Evolutionary conservation across 2,797 vertebrate species (phyloP).

Genomic region (Coendou prehensilis): DNA sequence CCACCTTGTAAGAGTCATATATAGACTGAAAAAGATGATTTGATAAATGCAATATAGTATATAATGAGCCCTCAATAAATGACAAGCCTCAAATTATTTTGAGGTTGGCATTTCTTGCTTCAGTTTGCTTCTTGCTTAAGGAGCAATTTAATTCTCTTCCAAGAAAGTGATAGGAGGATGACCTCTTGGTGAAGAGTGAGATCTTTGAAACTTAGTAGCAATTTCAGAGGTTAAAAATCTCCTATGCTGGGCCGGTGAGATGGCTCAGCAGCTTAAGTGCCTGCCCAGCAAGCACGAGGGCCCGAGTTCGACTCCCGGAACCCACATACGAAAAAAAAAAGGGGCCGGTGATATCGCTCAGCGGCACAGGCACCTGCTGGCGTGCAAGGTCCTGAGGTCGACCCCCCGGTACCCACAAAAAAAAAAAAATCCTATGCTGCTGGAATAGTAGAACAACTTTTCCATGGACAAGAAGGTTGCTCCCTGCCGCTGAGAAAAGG

Average conservation of each 20-base stretch:
- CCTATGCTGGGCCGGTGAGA: too few relatives aligned
- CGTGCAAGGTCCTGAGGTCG: too few relatives aligned
- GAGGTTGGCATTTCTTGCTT: too few relatives aligned
- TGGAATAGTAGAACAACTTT: background rate
- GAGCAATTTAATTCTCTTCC: background rate
- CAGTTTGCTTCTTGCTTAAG: background rate
- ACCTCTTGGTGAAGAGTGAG: background rate
- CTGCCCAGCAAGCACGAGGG: too few relatives aligned
- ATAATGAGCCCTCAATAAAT: background rate
- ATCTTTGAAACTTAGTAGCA: background rate
- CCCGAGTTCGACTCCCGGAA: too few relatives aligned
- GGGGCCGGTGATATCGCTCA: too few relatives aligned
- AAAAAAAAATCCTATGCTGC: background rate
- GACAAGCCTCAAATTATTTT: background rate
- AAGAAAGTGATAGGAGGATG: background rate
- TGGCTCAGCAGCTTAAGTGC: too few relatives aligned
- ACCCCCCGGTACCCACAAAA: too few relatives aligned
- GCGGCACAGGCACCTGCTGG: too few relatives aligned
- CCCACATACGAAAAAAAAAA: too few relatives aligned
- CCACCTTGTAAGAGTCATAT: background rate
- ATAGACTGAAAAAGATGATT: slow-evolving; percentile 31
- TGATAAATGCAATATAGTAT: background rate
- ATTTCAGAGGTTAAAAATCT: background rate
- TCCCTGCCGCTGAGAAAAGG: background rate
- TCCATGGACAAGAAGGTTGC: background rate